phyloP scores from a whole-genome alignment of 1,140 invertebrate genomes.

The Drosophila pachea region DNA sequence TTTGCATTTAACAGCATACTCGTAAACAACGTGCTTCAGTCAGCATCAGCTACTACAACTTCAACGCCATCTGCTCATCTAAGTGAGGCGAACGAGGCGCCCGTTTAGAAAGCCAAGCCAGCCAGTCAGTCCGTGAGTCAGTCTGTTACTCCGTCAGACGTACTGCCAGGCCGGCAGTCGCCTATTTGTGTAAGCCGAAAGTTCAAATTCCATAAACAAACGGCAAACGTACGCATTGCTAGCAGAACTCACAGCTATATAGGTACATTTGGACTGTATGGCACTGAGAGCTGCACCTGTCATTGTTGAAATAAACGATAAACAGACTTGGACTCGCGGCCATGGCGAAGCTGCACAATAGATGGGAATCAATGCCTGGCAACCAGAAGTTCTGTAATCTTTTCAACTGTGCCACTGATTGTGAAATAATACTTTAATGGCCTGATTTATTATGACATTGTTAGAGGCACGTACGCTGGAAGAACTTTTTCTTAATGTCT shows the following conservation, averaged over 20 bases:
- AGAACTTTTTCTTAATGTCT: slow-evolving; percentile 12
- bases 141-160: slow-evolving; percentile 28
- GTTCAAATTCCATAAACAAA: slow-evolving; percentile 74
- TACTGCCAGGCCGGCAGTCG: slow-evolving; percentile 13
- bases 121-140: slow-evolving; percentile 38
- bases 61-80: slow-evolving; percentile 18
- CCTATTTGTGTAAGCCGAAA: slow-evolving; percentile 48
- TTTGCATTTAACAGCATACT: slow-evolving; percentile 74
- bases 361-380: slow-evolving; percentile 53
- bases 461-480: slow-evolving; percentile 16
- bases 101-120: slow-evolving; percentile 30
- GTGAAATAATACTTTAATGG: slow-evolving; percentile 44
- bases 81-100: slow-evolving; percentile 45
- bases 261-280: slow-evolving; percentile 46
- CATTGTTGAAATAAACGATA: slow-evolving; percentile 70
- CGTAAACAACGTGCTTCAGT: slow-evolving; percentile 53
- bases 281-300: slow-evolving; percentile 69
- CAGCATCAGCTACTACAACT: slow-evolving; percentile 13
- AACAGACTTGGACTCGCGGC: slow-evolving; percentile 46
- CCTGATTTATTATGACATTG: slow-evolving; percentile 52
- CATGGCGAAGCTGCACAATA: slow-evolving; percentile 48
- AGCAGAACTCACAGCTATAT: slow-evolving; percentile 41
- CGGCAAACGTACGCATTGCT: slow-evolving; percentile 37
- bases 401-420: slow-evolving; percentile 55
- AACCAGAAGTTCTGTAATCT: slow-evolving; percentile 59